Conservation (phyloP, 2,113 vertebrate genomes). For the Mola mola region DNA sequence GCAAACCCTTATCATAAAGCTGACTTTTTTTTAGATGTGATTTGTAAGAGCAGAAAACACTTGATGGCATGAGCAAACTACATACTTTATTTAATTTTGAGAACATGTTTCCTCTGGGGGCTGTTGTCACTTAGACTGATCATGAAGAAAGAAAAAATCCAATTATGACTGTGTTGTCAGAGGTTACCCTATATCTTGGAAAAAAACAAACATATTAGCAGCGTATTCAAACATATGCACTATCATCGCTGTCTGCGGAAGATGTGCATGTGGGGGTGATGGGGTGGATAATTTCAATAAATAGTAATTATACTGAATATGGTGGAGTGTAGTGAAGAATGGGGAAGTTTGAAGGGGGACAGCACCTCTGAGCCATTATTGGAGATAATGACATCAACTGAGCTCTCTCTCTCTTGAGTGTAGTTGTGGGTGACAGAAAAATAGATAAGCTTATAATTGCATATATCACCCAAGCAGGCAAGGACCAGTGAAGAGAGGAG, state of each 20-base stretch:
- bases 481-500: neutral
- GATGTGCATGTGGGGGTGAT: conserved; percentile 23
- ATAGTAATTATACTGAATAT: conserved; percentile 60
- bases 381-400: conserved; percentile 74
- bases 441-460: conserved; percentile 76
- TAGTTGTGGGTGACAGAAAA: conserved; percentile 70
- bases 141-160: conserved; percentile 51
- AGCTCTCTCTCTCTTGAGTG: conserved; percentile 61
- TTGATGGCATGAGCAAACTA: neutral
- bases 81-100: conserved; percentile 41
- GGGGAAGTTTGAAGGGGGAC: conserved; percentile 1
- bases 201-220: conserved; percentile 37
- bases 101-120: conserved; percentile 40
- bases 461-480: conserved; percentile 52
- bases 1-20: neutral
- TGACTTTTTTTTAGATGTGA: neutral
- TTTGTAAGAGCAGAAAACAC: neutral
- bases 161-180: conserved; percentile 43
- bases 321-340: conserved; percentile 21
- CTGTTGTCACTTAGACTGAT: conserved; percentile 42
- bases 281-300: conserved; percentile 66
- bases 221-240: conserved; percentile 38
- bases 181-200: neutral
- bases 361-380: conserved; percentile 66
- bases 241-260: conserved; percentile 23